phyloP scores from a whole-genome alignment of 2,797 vertebrate genomes.

The Anabacerthia variegaticeps region DNA sequence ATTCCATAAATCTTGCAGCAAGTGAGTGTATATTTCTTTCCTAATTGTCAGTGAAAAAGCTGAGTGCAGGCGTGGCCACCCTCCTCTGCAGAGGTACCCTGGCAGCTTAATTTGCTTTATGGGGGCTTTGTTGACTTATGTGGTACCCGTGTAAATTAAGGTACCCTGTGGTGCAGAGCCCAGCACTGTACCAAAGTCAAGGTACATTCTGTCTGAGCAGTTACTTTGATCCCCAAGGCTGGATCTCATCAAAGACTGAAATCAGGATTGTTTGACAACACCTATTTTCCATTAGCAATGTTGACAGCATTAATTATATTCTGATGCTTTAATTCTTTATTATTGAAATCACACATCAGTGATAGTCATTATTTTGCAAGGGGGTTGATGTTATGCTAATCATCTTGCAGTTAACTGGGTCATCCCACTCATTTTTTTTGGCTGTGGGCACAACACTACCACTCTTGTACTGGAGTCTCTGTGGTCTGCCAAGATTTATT shows the following conservation, averaged over 20 bases:
- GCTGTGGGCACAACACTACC: slow-evolving; percentile 53
- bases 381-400: slow-evolving; percentile 58
- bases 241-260: slow-evolving; percentile 57
- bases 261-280: slow-evolving; percentile 62
- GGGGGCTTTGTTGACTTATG: neutral
- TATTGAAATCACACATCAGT: slow-evolving; percentile 63
- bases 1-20: neutral
- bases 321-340: slow-evolving; percentile 64
- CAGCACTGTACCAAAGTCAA: neutral
- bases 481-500: slow-evolving; percentile 68
- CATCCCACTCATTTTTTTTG: slow-evolving; percentile 58
- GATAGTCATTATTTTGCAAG: slow-evolving; percentile 60
- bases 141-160: fast-evolving
- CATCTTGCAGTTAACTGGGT: slow-evolving; percentile 55
- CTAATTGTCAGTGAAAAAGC: neutral
- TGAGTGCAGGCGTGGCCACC: neutral
- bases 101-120: neutral
- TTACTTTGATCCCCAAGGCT: slow-evolving; percentile 53
- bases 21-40: neutral
- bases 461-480: slow-evolving; percentile 59
- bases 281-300: slow-evolving; percentile 65
- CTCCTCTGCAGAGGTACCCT: neutral
- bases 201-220: neutral
- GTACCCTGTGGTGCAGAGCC: neutral
- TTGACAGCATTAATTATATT: slow-evolving; percentile 66